Evolutionary conservation across 2,113 vertebrate genomes (phyloP).

Genomic region (Burhinus bistriatus): DNA sequence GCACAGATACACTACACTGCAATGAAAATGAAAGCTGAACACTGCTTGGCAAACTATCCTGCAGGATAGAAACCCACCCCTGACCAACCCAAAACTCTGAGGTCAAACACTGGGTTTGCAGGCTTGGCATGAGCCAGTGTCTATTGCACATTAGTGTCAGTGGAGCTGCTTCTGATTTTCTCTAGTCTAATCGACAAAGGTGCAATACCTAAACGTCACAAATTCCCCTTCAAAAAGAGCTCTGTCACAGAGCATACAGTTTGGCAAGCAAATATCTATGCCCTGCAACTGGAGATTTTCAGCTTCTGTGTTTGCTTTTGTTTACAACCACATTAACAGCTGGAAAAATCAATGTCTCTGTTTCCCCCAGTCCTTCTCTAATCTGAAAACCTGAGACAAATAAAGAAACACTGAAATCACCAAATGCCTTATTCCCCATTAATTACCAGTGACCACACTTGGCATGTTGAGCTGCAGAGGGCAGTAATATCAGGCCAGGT

Average conservation of each 20-base stretch:
- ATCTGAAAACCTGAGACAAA: slow-evolving; percentile 23
- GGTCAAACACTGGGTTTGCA: background rate
- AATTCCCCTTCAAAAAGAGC: background rate
- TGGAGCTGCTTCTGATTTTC: background rate
- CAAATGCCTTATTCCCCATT: background rate
- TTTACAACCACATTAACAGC: background rate
- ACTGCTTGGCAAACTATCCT: background rate
- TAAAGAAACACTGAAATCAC: slow-evolving; percentile 23
- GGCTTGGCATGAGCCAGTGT: background rate
- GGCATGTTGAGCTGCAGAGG: background rate
- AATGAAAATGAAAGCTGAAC: background rate
- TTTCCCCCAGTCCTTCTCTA: background rate
- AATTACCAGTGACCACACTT: background rate
- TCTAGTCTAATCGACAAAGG: background rate
- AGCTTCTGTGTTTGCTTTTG: background rate
- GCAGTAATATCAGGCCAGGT: background rate
- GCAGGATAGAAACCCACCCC: background rate
- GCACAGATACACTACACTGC: background rate
- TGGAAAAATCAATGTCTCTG: slow-evolving; percentile 3
- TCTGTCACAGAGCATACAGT: background rate
- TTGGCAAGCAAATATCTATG: background rate
- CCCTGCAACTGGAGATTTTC: background rate
- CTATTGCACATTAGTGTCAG: background rate
- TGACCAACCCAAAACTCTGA: background rate
- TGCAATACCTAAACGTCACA: background rate